Evolutionary conservation across 2,113 vertebrate species (phyloP).

Genomic region (Tetraodon nigroviridis): DNA sequence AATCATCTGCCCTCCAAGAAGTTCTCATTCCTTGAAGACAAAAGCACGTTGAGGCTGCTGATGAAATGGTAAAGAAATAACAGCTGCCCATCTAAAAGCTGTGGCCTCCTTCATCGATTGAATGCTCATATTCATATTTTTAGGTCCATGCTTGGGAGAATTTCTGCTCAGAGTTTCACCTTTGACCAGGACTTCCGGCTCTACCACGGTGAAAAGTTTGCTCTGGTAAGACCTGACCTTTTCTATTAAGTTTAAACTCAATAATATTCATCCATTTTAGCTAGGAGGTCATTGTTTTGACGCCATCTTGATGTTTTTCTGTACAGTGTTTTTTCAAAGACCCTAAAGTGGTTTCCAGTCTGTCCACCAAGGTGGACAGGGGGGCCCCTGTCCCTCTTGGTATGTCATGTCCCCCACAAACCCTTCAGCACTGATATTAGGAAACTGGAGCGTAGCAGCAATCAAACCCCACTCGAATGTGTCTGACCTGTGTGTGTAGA

Average conservation of each 20-base stretch:
- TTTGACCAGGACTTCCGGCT: slow-evolving; percentile 71
- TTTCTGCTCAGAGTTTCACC: slow-evolving; percentile 66
- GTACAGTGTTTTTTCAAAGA: slow-evolving; percentile 73
- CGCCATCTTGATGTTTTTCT: neutral
- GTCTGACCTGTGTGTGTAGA: slow-evolving; percentile 48
- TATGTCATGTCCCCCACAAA: slow-evolving; percentile 42
- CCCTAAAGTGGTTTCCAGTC: slow-evolving; percentile 58
- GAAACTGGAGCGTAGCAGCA: slow-evolving; percentile 15
- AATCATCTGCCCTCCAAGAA: slow-evolving; percentile 40
- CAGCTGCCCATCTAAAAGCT: no score
- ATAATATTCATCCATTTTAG: neutral
- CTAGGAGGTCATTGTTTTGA: neutral
- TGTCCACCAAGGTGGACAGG: slow-evolving; percentile 46
- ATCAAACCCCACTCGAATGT: slow-evolving; percentile 16
- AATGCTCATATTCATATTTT: slow-evolving; percentile 10
- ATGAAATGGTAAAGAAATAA: slow-evolving; percentile 66
- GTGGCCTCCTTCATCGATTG: neutral
- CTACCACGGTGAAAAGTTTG: slow-evolving; percentile 64
- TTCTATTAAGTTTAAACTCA: neutral
- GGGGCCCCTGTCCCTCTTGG: slow-evolving; percentile 56
- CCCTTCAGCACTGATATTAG: slow-evolving; percentile 20
- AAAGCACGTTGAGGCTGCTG: slow-evolving; percentile 28
- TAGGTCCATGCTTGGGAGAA: slow-evolving; percentile 76
- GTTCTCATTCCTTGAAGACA: slow-evolving; percentile 56
- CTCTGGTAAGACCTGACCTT: slow-evolving; percentile 53